Percentiles rank a stretch among this genome's conserved stretches.
Evolutionary conservation across 1,140 invertebrate species (phyloP).

Genomic region (Orussus abietinus): DNA sequence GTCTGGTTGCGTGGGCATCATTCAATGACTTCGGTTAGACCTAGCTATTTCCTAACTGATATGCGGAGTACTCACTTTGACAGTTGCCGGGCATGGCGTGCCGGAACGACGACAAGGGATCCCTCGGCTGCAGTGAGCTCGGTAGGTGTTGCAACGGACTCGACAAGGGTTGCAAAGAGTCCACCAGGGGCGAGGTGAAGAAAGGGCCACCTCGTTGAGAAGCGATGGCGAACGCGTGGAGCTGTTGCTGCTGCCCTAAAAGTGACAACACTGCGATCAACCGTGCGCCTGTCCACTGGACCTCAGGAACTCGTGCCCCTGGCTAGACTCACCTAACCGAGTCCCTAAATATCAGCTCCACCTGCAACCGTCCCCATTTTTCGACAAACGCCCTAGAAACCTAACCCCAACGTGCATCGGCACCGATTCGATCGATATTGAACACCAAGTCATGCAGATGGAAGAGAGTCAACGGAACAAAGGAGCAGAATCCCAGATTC

Average conservation of each 20-base stretch:
- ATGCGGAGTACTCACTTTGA: constrained; percentile 81
- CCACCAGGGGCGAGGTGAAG: constrained; percentile 67
- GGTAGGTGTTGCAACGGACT: constrained; percentile 49
- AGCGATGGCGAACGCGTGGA: constrained; percentile 81
- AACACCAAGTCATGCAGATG: no score
- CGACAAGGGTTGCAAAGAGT: constrained; percentile 54
- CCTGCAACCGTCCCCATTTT: no score
- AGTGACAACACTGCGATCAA: constrained; percentile 74
- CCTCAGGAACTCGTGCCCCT: constrained; percentile 17
- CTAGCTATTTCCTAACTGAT: no score
- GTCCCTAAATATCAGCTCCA: no score
- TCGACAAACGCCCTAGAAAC: no score
- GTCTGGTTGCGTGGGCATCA: no score
- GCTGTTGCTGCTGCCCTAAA: constrained; percentile 88
- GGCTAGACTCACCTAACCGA: no score
- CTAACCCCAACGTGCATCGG: no score
- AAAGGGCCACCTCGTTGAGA: constrained; percentile 70
- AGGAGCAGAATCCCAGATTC: no score
- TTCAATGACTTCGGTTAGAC: no score
- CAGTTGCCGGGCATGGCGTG: constrained; percentile 83
- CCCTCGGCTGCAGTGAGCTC: constrained; percentile 54
- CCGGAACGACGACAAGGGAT: constrained; percentile 75
- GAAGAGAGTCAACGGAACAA: no score
- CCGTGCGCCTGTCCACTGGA: constrained; percentile 52
- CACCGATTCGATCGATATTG: no score